Evolutionary conservation across 2,888 invertebrate genomes (phyloP), one percentile per base, ranked within the genome.

Genomic region (Anodontia alba): DNA sequence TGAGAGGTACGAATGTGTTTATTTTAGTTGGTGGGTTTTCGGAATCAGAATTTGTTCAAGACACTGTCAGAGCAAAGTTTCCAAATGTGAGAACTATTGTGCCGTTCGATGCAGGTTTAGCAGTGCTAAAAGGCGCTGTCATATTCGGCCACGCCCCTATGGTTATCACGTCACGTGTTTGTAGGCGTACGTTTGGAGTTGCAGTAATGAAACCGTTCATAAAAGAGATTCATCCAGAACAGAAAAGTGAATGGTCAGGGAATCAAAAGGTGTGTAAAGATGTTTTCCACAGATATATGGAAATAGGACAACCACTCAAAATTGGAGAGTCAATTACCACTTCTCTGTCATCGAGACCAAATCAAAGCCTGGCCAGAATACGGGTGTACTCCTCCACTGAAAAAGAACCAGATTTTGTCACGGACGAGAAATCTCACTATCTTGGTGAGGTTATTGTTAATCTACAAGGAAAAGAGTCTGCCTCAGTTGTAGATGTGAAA

Each of bases 71-170:
- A 68, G 38, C 68, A 1, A 79, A 76, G 33, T 85, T 85, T 46
- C 67, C 83, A 15, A 79, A 85, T 73, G 78, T 80, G 72, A 76
- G 70, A n/a, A 76, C 83, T 2, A 57, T 85, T 0, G 73, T 83
- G 62, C 85, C 85, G 2, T 69, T 80, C 23, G 85, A 85, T 29
- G 82, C 85, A 12, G 85, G 82, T 3, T 73, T 82, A 0, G 82
- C 80, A 7, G 85, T 85, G 7, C 68, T 85, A 12, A 82, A 82
- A 67, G 85, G 85, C 1, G 85, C 85, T 20, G 85, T 85, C 17
- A 82, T 85, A 23, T 85, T 77, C 74, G 85, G 85, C 26, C 85
- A 85, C 42, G 76, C 68, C 15, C 85, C 85, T 17, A 76, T 78
- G 76, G 80, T 78, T 8, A 75, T 85, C 23, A 79, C 80, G 31